phyloP scores from a whole-genome alignment of 2,888 invertebrate genomes.

The Leptothorax acervorum region DNA sequence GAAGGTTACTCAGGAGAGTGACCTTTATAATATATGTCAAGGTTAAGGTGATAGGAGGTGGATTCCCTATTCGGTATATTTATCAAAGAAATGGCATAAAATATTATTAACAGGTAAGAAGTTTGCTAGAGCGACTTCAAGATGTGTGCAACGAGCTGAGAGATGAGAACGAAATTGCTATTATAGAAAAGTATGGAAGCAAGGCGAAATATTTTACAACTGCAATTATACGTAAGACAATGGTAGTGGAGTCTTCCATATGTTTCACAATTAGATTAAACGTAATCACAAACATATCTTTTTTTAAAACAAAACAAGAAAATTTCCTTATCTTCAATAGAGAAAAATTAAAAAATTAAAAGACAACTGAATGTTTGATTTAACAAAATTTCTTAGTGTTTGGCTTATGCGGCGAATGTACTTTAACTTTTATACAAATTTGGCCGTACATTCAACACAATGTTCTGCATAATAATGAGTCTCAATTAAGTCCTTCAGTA shows the following conservation, averaged over 20 bases:
- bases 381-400: too few relatives aligned
- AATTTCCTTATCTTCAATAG: neutral
- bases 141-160: neutral
- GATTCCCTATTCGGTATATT: too few relatives aligned
- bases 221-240: constrained; percentile 19
- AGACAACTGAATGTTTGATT: neutral
- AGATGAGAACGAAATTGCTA: constrained; percentile 35
- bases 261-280: neutral
- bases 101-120: neutral
- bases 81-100: neutral
- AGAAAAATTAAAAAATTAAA: neutral
- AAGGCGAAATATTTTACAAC: neutral
- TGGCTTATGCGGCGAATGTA: too few relatives aligned
- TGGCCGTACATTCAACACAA: too few relatives aligned
- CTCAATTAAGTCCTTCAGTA: too few relatives aligned
- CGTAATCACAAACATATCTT: neutral
- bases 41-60: too few relatives aligned
- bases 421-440: too few relatives aligned
- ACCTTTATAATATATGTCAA: too few relatives aligned
- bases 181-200: constrained; percentile 12
- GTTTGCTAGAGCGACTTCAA: neutral
- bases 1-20: too few relatives aligned
- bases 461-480: too few relatives aligned
- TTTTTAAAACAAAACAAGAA: neutral
- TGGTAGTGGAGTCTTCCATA: neutral